Conservation (phyloP, 2,113 vertebrate species). For the Pardalotus punctatus region DNA sequence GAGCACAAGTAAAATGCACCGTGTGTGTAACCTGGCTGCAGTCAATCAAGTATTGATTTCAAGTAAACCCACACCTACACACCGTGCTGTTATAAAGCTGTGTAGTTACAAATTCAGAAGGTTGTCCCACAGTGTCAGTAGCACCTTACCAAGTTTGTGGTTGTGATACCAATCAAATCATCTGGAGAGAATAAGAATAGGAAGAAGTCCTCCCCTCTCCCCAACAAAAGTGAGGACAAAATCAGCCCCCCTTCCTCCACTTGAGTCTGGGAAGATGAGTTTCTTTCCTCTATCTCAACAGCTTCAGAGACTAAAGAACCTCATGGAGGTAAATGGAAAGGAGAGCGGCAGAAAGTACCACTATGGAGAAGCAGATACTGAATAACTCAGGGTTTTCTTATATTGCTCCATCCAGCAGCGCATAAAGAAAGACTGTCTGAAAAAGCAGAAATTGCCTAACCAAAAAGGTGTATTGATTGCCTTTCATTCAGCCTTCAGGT, state of each 20-base stretch:
- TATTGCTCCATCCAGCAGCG: fast-evolving
- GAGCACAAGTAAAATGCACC: background rate
- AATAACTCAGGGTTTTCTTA: background rate
- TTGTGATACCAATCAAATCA: background rate
- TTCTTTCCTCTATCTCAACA: background rate
- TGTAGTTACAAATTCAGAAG: background rate
- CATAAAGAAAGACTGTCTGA: background rate
- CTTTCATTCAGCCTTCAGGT: background rate
- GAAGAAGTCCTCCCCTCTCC: background rate
- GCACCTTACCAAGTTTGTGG: background rate
- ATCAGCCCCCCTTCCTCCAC: background rate
- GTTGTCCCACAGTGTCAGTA: background rate
- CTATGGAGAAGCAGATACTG: background rate
- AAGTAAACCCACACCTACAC: background rate
- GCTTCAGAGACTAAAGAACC: background rate
- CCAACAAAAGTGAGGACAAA: background rate
- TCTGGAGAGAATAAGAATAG: background rate
- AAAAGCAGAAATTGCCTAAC: background rate
- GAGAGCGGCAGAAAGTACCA: background rate
- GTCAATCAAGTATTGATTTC: background rate
- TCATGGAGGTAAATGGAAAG: background rate
- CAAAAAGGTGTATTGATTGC: background rate
- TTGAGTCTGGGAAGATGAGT: background rate
- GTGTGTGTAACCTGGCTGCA: background rate
- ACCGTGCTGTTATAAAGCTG: background rate